Conservation (phyloP, 1,140 invertebrate species). For the Lithobius niger region DNA sequence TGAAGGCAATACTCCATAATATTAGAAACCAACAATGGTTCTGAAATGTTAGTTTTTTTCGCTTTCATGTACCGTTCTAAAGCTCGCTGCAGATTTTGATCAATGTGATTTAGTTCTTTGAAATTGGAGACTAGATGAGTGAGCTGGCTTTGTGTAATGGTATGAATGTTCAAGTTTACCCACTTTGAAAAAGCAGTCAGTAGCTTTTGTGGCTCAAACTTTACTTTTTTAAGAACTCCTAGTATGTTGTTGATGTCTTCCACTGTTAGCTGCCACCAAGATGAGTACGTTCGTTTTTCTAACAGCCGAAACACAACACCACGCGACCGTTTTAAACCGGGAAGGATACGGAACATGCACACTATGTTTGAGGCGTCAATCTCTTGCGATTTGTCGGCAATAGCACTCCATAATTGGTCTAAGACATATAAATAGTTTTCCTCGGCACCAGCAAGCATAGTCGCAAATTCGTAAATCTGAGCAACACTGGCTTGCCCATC, state of each 20-base stretch:
- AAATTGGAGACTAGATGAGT: conserved; percentile 44
- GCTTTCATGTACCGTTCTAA: conserved; percentile 46
- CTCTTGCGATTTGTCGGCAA: conserved; percentile 41
- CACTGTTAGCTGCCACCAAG: conserved; percentile 43
- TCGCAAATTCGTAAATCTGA: conserved; percentile 45
- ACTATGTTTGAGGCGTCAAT: conserved; percentile 44
- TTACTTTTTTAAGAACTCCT: conserved; percentile 27
- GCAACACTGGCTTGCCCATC: conserved; percentile 45
- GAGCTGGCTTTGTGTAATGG: conserved; percentile 42
- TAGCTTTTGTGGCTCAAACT: conserved; percentile 31
- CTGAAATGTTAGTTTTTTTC: conserved; percentile 34
- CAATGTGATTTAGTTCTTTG: conserved; percentile 37
- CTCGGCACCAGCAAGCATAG: conserved; percentile 32
- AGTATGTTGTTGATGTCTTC: conserved; percentile 43
- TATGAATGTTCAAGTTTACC: conserved; percentile 46
- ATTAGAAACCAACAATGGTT: conserved; percentile 40
- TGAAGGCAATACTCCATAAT: conserved; percentile 48
- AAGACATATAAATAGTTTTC: conserved; percentile 31
- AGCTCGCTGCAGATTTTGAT: conserved; percentile 40
- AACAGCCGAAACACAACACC: conserved; percentile 44
- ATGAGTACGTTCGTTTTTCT: conserved; percentile 42
- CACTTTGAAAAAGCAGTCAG: conserved; percentile 41
- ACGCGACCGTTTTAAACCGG: conserved; percentile 43
- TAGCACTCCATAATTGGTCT: conserved; percentile 54
- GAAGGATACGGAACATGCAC: conserved; percentile 41